phyloP scores from a whole-genome alignment of 2,797 vertebrate genomes.

The Lutjanus argentimaculatus region DNA sequence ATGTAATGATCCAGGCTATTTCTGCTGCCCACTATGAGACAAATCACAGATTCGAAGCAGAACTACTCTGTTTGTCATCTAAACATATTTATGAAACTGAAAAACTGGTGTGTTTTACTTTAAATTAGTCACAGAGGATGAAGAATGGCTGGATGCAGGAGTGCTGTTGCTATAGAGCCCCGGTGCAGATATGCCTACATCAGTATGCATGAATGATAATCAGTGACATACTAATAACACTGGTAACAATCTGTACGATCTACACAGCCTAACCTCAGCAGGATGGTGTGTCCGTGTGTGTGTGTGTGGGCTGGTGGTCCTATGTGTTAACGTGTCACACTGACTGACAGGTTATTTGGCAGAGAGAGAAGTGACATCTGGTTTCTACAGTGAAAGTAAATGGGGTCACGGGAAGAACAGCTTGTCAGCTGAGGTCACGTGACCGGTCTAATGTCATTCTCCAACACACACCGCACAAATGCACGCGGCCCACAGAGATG shows the following conservation, averaged over 20 bases:
- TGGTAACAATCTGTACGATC: conserved; percentile 31
- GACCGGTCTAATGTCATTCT: conserved; percentile 79
- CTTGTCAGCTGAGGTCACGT: conserved; percentile 86
- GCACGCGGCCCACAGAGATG: conserved; percentile 47
- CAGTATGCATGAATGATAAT: conserved; percentile 48
- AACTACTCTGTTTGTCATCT: conserved; percentile 38
- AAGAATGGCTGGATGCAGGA: conserved; percentile 30
- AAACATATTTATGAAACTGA: conserved; percentile 40
- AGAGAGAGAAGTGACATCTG: conserved; percentile 88
- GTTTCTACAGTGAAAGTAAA: conserved; percentile 87
- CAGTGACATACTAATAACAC: conserved; percentile 34
- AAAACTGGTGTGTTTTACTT: conserved; percentile 26
- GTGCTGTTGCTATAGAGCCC: conserved; percentile 37
- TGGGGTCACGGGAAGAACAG: conserved; percentile 88
- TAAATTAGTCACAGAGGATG: conserved; percentile 48
- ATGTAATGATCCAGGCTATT: conserved; percentile 48
- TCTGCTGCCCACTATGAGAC: conserved; percentile 23
- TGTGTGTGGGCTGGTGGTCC: conserved; percentile 47
- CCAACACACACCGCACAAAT: conserved; percentile 49
- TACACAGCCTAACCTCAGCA: neutral
- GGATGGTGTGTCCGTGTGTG: conserved; percentile 17
- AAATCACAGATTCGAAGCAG: conserved; percentile 44
- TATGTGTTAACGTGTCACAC: conserved; percentile 71
- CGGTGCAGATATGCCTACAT: conserved; percentile 32
- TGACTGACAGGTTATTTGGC: conserved; percentile 90